phyloP scores from a whole-genome alignment of 2,113 vertebrate species.

The Pontoporia blainvillei region DNA sequence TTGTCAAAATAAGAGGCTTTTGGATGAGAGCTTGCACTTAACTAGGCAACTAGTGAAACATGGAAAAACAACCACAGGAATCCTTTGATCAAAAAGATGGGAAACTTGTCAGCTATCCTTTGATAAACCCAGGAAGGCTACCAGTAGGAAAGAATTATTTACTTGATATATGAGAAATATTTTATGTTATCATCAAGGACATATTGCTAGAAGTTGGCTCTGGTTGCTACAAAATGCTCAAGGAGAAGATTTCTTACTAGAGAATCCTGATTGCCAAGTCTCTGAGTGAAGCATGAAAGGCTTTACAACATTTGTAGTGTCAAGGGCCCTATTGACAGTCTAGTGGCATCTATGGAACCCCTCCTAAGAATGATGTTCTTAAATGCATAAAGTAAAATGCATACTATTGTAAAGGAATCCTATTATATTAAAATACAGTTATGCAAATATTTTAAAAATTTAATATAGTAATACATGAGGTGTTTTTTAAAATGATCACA shows the following conservation, averaged over 20 bases:
- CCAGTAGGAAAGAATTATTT: not conserved
- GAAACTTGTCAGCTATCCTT: not conserved
- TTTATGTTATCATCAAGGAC: not conserved
- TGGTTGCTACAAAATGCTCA: not conserved
- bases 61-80: not conserved
- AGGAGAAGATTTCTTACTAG: not conserved
- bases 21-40: not conserved
- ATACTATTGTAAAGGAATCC: not conserved
- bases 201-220: not conserved
- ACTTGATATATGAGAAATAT: not conserved
- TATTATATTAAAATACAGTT: not conserved
- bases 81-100: not conserved
- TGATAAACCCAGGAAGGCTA: not conserved
- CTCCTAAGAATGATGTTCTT: not conserved
- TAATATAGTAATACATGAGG: not conserved
- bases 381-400: not conserved
- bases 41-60: not conserved
- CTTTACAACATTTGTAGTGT: not conserved
- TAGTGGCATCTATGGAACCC: not conserved
- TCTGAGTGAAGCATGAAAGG: not conserved
- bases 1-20: not conserved
- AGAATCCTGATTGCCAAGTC: not conserved
- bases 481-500: not conserved
- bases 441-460: not conserved
- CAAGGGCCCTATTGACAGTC: not conserved